These are phyloP conservation scores for Macropodus opercularis DNA, from an alignment of 2,797 vertebrate species.

Conservation along the genomic window DNA sequence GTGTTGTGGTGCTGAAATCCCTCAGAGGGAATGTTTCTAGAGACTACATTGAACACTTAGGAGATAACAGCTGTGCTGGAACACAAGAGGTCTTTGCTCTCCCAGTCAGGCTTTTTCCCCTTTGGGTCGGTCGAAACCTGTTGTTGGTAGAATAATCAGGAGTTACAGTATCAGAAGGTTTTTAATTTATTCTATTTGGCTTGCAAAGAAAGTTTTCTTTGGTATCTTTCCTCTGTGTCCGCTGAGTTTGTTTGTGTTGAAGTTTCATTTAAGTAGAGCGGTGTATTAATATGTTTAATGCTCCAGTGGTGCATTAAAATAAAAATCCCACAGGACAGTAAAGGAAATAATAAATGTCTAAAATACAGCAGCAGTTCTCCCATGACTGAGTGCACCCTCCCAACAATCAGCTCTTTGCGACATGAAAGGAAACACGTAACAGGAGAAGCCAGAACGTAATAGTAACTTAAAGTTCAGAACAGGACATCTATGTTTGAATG, in stretches of 20 bases:
- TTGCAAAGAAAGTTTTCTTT: conserved; percentile 22
- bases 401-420: conserved; percentile 36
- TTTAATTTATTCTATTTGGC: conserved; percentile 19
- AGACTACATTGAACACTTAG: conserved; percentile 46
- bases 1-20: conserved; percentile 34
- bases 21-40: conserved; percentile 44
- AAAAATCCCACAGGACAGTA: conserved; percentile 36
- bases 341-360: conserved; percentile 41
- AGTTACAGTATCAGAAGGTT: too few relatives aligned
- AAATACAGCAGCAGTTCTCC: conserved; percentile 25
- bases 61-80: conserved; percentile 64
- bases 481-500: too few relatives aligned
- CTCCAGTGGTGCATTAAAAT: not conserved
- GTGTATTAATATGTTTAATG: conserved; percentile 22
- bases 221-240: conserved; percentile 13
- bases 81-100: conserved; percentile 66
- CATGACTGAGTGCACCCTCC: conserved; percentile 14
- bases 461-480: conserved; percentile 4
- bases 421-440: conserved; percentile 14
- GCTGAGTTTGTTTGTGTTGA: conserved; percentile 4
- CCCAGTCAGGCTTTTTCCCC: conserved; percentile 56
- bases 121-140: conserved; percentile 30
- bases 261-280: not conserved
- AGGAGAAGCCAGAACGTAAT: conserved; percentile 21
- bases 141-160: conserved; percentile 35